A percentile compares a stretch with the other conserved stretches of the same genome.
phyloP scores from a whole-genome alignment of 2,888 invertebrate genomes.

The Dryadula phaetusa region DNA sequence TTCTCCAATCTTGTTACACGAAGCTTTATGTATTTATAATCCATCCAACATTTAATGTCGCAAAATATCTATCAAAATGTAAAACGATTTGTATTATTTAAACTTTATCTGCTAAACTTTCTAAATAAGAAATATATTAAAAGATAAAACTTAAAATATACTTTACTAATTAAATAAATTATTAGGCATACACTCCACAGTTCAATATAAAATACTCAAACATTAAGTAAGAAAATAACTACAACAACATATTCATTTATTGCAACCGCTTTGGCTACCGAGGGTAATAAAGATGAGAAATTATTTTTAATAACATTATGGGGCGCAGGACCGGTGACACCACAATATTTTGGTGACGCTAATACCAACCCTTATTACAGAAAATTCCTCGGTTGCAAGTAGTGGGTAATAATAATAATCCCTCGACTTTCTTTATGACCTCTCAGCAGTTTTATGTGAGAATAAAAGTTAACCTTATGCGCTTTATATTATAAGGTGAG shows the following conservation, averaged over 20 bases:
- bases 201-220: slow-evolving; percentile 1
- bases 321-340: slow-evolving; percentile 58
- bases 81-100: too few relatives aligned
- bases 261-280: slow-evolving; percentile 47
- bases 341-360: slow-evolving; percentile 72
- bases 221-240: background rate
- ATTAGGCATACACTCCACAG: background rate
- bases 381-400: slow-evolving; percentile 68
- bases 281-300: slow-evolving; percentile 82
- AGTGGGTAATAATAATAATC: slow-evolving; percentile 70
- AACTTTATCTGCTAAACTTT: too few relatives aligned
- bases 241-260: slow-evolving; percentile 66
- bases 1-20: too few relatives aligned
- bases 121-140: too few relatives aligned
- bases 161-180: too few relatives aligned
- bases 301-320: slow-evolving; percentile 82
- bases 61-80: too few relatives aligned
- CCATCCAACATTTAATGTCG: too few relatives aligned
- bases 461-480: slow-evolving; percentile 57
- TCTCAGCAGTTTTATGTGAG: slow-evolving; percentile 62
- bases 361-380: slow-evolving; percentile 69
- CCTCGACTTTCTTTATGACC: slow-evolving; percentile 73
- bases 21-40: too few relatives aligned
- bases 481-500: slow-evolving; percentile 35
- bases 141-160: too few relatives aligned